These are phyloP conservation scores for Anthrax anthrax DNA, from an alignment of 2,888 invertebrate genomes.

Conservation along the genomic window DNA sequence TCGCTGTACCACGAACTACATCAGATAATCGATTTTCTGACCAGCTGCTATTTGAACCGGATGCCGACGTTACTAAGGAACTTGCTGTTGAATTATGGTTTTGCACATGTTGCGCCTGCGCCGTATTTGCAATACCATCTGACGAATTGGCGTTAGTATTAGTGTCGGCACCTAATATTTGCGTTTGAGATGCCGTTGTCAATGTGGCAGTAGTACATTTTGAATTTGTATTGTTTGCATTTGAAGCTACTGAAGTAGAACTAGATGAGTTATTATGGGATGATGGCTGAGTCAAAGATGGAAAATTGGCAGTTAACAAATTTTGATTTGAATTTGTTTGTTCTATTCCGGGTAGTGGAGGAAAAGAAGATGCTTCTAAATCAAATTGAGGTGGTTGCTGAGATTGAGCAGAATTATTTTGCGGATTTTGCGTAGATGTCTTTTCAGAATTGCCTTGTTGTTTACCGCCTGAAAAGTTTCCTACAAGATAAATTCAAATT, in stretches of 20 bases:
- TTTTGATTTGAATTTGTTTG: slow-evolving; percentile 16
- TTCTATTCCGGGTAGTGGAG: slow-evolving; percentile 57
- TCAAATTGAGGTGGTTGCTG: slow-evolving; percentile 53
- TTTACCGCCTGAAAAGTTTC: slow-evolving; percentile 5
- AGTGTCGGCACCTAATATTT: neutral
- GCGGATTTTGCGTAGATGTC: slow-evolving; percentile 16
- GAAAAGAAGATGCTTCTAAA: slow-evolving; percentile 64
- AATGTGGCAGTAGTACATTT: slow-evolving; percentile 9
- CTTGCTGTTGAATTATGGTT: neutral
- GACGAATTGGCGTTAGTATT: neutral
- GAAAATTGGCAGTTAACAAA: slow-evolving; percentile 13
- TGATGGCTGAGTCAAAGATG: slow-evolving; percentile 14
- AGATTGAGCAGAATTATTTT: slow-evolving; percentile 23
- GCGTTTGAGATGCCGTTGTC: neutral
- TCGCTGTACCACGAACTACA: slow-evolving; percentile 62
- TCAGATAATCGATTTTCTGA: slow-evolving; percentile 48
- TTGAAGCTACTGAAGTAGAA: neutral
- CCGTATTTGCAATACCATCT: slow-evolving; percentile 3
- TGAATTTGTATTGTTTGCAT: slow-evolving; percentile 1
- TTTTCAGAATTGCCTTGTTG: slow-evolving; percentile 10
- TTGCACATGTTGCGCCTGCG: neutral
- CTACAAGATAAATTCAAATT: slow-evolving; percentile 1
- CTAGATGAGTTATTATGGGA: slow-evolving; percentile 8
- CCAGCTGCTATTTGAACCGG: slow-evolving; percentile 4
- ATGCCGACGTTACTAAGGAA: slow-evolving; percentile 1